Evolutionary conservation across 1,140 invertebrate genomes (phyloP), one percentile per base, ranked within the genome.

Genomic region (Dreissena polymorpha): DNA sequence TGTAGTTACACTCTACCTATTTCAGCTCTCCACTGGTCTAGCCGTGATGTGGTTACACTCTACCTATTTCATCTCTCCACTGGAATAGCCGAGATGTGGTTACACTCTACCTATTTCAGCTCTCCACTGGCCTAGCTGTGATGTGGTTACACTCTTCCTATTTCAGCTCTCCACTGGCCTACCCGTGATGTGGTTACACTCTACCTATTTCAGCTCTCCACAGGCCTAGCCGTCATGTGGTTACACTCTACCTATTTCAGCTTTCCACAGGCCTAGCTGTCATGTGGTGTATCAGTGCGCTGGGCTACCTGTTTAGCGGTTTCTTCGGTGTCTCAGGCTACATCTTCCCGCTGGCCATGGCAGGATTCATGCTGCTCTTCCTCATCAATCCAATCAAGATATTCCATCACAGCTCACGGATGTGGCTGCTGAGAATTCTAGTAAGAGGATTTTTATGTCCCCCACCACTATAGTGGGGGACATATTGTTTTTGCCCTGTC

Each of bases 151-250:
- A n/a, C n/a, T n/a, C n/a, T n/a, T n/a, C n/a, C n/a, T n/a, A n/a
- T n/a, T n/a, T n/a, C n/a, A n/a, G n/a, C n/a, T n/a, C n/a, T n/a
- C n/a, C n/a, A n/a, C n/a, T n/a, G n/a, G n/a, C n/a, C n/a, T n/a
- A n/a, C n/a, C n/a, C n/a, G n/a, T n/a, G n/a, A 39, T 39, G 8
- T 39, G 39, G 39, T 39, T 39, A 39, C 39, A 39, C 39, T 39
- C 39, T 39, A 39, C 39, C 83, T 75, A 50, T 89, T 89, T 60
- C 90, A 94, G 93, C 92, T 99, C 85, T 97, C 98, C 0, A 96
- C 97, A 0, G 97, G 99, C 83, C 96, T 99, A 85, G 97, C 98
- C n/a, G 98, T 99, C 6, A 94, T 99, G 0, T 99, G 98, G 98
- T 96, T 39, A 39, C 39, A 39, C 39, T 39, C 39, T 39, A 39